These are phyloP conservation scores for Abrostola tripartita DNA, from an alignment of 2,888 invertebrate species.

Conservation along the genomic window DNA sequence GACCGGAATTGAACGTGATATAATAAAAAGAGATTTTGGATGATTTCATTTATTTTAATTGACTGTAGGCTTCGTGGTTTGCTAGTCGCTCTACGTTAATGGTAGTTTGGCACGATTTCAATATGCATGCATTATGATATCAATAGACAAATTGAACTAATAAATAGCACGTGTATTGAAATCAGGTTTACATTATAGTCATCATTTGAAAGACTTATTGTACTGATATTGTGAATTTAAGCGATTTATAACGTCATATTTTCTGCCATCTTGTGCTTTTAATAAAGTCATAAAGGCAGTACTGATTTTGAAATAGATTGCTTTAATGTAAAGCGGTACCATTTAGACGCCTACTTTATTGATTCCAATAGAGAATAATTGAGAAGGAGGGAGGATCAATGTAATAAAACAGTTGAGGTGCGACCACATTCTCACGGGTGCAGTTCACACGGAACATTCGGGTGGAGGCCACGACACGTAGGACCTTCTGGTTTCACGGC, in stretches of 20 bases:
- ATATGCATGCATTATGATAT: constrained; percentile 46
- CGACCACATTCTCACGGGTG: constrained; percentile 81
- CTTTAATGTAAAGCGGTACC: neutral
- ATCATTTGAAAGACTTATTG: constrained; percentile 36
- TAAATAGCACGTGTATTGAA: constrained; percentile 54
- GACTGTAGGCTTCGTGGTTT: constrained; percentile 19
- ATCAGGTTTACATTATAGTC: constrained; percentile 36
- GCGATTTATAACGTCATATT: constrained; percentile 20
- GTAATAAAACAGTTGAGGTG: constrained; percentile 58
- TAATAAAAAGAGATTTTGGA: constrained; percentile 27
- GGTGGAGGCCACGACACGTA: constrained; percentile 73
- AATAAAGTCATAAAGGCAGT: constrained; percentile 9
- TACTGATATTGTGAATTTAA: constrained; percentile 24
- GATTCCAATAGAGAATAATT: constrained; percentile 16
- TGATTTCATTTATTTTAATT: constrained; percentile 47
- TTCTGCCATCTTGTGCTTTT: constrained; percentile 16
- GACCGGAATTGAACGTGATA: constrained; percentile 38
- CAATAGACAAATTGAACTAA: constrained; percentile 41
- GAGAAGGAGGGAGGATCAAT: constrained; percentile 27
- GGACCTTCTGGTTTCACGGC: constrained; percentile 81
- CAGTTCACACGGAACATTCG: constrained; percentile 77
- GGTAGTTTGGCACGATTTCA: constrained; percentile 54
- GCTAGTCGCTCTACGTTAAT: constrained; percentile 24
- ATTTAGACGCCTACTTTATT: neutral
- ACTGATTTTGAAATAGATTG: neutral